Percentiles rank a stretch among this genome's conserved stretches.
phyloP scores from a whole-genome alignment of 2,113 vertebrate species.

The Daubentonia madagascariensis region DNA sequence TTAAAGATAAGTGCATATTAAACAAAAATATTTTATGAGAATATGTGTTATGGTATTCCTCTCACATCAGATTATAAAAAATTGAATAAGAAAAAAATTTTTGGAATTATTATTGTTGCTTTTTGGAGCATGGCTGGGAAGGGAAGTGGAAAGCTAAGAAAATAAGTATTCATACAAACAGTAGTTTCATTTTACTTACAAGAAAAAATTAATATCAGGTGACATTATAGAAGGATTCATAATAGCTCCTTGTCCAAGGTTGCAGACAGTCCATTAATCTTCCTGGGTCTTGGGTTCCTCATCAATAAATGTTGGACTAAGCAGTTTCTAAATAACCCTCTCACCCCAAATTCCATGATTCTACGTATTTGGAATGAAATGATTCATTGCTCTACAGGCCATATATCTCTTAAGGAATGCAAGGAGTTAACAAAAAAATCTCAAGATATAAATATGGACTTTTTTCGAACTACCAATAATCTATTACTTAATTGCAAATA shows the following conservation, averaged over 20 bases:
- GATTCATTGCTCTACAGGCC: constrained; percentile 31
- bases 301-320: constrained; percentile 54
- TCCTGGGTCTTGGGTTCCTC: constrained; percentile 6
- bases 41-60: neutral
- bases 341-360: constrained; percentile 60
- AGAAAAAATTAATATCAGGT: constrained; percentile 35
- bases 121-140: constrained; percentile 16
- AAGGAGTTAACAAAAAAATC: constrained; percentile 40
- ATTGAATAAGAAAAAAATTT: neutral
- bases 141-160: constrained; percentile 3
- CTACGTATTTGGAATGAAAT: constrained; percentile 54
- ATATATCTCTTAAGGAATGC: constrained; percentile 53
- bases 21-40: neutral
- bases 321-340: constrained; percentile 64
- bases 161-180: neutral
- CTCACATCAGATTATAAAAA: constrained; percentile 35
- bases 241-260: neutral
- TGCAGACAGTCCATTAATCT: constrained; percentile 35
- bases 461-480: constrained; percentile 39
- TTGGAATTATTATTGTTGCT: constrained; percentile 7
- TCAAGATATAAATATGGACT: constrained; percentile 28
- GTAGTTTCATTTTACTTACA: neutral
- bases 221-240: constrained; percentile 36
- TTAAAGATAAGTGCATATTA: constrained; percentile 5
- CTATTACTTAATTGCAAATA: constrained; percentile 30